These are phyloP conservation scores for Pseudobourletiella spinata DNA, from an alignment of 1,140 invertebrate species.

Conservation along the genomic window DNA sequence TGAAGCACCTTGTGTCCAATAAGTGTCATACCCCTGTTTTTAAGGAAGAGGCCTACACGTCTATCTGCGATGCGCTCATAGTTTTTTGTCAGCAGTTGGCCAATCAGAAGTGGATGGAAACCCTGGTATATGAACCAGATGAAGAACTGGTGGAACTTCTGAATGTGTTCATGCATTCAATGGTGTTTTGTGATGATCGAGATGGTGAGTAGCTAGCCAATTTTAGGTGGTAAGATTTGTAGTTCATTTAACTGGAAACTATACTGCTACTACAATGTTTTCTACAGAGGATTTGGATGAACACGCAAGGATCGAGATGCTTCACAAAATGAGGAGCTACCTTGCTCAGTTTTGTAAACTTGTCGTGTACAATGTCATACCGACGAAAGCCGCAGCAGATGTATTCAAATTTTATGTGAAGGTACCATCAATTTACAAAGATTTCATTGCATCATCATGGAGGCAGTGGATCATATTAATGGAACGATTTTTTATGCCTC, in stretches of 20 bases:
- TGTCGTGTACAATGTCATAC: slow-evolving; percentile 93
- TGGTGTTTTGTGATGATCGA: slow-evolving; percentile 84
- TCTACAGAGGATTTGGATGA: slow-evolving; percentile 63
- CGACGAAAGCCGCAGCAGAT: slow-evolving; percentile 80
- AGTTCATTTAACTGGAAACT: too few relatives aligned
- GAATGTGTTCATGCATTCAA: slow-evolving; percentile 83
- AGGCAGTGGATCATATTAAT: background rate
- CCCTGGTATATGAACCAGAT: slow-evolving; percentile 75
- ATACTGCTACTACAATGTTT: background rate
- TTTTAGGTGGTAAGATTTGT: background rate
- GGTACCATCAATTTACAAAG: slow-evolving; percentile 45
- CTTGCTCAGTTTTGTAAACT: slow-evolving; percentile 95
- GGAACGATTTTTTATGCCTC: slow-evolving; percentile 17
- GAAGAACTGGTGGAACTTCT: slow-evolving; percentile 67
- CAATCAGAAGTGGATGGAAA: slow-evolving; percentile 49
- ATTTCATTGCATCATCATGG: background rate
- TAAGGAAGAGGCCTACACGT: slow-evolving; percentile 69
- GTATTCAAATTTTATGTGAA: slow-evolving; percentile 97
- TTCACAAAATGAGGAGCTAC: slow-evolving; percentile 92
- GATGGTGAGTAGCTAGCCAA: slow-evolving; percentile 48
- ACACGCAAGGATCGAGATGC: slow-evolving; percentile 85
- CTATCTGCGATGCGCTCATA: slow-evolving; percentile 90
- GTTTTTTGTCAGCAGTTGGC: slow-evolving; percentile 82
- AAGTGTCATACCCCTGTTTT: slow-evolving; percentile 45
- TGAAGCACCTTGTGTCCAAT: slow-evolving; percentile 56